Percentiles rank a stretch among this genome's conserved stretches.
phyloP scores from a whole-genome alignment of 2,888 invertebrate species.

The Flexamia atlantica region DNA sequence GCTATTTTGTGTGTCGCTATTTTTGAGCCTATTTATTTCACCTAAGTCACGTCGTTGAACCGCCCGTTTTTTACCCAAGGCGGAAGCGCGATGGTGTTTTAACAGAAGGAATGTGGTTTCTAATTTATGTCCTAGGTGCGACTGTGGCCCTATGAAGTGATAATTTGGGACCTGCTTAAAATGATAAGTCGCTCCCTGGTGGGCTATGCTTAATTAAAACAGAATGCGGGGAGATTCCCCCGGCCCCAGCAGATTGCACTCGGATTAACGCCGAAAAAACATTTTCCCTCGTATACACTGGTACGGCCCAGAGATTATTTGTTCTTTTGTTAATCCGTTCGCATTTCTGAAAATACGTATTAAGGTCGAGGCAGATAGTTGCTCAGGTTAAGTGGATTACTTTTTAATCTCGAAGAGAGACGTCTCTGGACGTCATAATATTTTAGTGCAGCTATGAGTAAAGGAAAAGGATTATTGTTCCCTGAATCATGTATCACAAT shows the following conservation, averaged over 20 bases:
- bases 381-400: constrained; percentile 15
- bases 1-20: not conserved
- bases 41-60: not conserved
- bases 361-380: not conserved
- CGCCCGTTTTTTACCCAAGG: constrained; percentile 16
- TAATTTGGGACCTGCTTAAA: constrained; percentile 57
- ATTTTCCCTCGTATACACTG: not conserved
- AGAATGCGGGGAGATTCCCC: constrained; percentile 25
- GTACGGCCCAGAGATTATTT: not conserved
- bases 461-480: not conserved
- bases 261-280: constrained; percentile 32
- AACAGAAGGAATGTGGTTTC: constrained; percentile 46
- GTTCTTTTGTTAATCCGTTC: not conserved
- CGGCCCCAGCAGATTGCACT: constrained; percentile 31
- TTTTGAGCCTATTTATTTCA: not conserved
- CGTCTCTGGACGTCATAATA: not conserved
- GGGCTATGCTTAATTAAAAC: constrained; percentile 58
- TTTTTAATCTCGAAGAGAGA: constrained; percentile 26
- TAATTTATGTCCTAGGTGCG: constrained; percentile 46
- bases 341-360: not conserved
- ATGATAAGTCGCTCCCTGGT: constrained; percentile 51
- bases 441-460: not conserved
- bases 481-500: not conserved
- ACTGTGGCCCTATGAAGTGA: constrained; percentile 50
- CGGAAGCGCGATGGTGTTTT: constrained; percentile 34